These are phyloP conservation scores for Ariolimax columbianus DNA, from an alignment of 2,888 invertebrate species.

Conservation along the genomic window DNA sequence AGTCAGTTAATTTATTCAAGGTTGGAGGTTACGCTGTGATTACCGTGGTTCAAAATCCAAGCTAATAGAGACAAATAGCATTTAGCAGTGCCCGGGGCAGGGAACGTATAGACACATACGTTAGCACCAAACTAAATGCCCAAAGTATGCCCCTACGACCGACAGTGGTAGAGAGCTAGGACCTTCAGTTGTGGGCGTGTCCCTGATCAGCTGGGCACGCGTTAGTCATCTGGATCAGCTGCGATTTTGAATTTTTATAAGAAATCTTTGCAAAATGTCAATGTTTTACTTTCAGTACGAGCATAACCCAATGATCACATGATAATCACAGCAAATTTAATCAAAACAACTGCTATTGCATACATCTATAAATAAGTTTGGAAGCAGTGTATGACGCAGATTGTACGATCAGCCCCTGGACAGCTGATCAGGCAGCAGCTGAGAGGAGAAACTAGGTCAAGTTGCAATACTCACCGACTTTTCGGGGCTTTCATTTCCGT, in stretches of 20 bases:
- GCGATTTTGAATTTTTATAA: background rate
- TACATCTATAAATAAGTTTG: background rate
- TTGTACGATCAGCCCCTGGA: slow-evolving; percentile 47
- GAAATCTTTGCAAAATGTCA: background rate
- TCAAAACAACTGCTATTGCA: background rate
- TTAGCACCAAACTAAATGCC: background rate
- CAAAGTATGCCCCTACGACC: background rate
- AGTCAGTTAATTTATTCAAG: slow-evolving; percentile 53
- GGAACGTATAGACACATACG: background rate
- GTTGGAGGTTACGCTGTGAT: slow-evolving; percentile 14
- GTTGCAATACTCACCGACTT: slow-evolving; percentile 52
- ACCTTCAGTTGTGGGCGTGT: slow-evolving; percentile 42
- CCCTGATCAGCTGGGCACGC: slow-evolving; percentile 41
- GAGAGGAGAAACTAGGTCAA: slow-evolving; percentile 53
- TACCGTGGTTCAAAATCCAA: background rate
- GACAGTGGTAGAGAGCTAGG: background rate
- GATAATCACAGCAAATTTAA: too few relatives aligned
- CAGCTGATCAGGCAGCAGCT: slow-evolving; percentile 54
- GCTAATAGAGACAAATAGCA: background rate
- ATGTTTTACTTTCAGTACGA: background rate
- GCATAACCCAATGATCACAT: background rate
- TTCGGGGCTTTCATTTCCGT: slow-evolving; percentile 40
- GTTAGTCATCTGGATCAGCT: slow-evolving; percentile 45
- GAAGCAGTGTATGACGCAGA: slow-evolving; percentile 34
- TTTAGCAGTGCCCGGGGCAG: background rate